Percentiles rank a stretch among this genome's conserved stretches.
Conservation (phyloP, 2,888 invertebrate genomes). For the Athalia rosae region DNA sequence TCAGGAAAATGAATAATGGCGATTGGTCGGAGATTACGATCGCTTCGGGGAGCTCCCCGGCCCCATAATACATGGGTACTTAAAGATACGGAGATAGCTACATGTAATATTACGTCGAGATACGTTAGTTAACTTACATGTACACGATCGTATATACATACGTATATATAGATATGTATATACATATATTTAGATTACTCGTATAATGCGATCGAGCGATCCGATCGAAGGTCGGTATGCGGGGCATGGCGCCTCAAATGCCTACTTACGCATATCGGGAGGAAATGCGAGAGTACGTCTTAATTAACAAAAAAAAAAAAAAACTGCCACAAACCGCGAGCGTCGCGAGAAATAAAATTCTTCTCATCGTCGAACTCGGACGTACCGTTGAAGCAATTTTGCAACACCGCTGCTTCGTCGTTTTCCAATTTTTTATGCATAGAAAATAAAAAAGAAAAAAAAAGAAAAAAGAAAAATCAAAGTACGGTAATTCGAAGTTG, state of each 20-base stretch:
- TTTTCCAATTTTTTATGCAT: no score
- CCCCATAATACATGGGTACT: slow-evolving; percentile 33
- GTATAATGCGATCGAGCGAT: slow-evolving; percentile 23
- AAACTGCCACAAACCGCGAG: neutral
- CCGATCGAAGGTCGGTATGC: slow-evolving; percentile 20
- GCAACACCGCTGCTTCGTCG: no score
- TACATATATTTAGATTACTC: neutral
- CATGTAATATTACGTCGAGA: slow-evolving; percentile 18
- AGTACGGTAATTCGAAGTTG: no score
- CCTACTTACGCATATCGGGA: neutral
- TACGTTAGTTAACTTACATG: neutral
- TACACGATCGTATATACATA: neutral
- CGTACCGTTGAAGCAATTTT: no score
- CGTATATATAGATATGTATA: no score
- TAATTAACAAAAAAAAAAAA: no score
- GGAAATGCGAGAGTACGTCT: slow-evolving; percentile 1
- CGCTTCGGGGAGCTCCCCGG: slow-evolving; percentile 4
- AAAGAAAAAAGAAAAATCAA: no score
- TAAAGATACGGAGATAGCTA: slow-evolving; percentile 33
- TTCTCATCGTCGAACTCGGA: no score
- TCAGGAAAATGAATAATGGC: slow-evolving; percentile 40
- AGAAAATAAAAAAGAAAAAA: no score
- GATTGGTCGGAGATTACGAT: slow-evolving; percentile 28
- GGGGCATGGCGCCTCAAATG: slow-evolving; percentile 7
- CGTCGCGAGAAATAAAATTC: neutral